phyloP scores from a whole-genome alignment of 2,797 vertebrate genomes.

The Denticeps clupeoides region DNA sequence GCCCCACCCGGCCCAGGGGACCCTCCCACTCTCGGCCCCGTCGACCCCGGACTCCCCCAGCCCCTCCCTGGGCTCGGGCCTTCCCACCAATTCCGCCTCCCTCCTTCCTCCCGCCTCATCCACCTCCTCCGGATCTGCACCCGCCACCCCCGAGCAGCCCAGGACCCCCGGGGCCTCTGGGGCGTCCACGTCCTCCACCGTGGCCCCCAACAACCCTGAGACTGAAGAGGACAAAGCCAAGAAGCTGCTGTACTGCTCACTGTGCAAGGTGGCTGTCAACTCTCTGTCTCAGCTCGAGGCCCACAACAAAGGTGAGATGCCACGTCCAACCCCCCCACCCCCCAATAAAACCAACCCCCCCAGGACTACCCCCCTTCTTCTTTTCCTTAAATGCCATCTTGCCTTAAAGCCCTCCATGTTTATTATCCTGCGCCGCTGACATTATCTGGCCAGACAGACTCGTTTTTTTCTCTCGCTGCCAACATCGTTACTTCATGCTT shows the following conservation, averaged over 20 bases:
- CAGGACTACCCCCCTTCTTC: neutral
- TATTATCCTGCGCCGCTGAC: neutral
- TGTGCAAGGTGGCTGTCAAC: slow-evolving; percentile 91
- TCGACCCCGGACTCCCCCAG: slow-evolving; percentile 48
- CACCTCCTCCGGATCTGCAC: slow-evolving; percentile 33
- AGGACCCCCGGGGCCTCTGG: slow-evolving; percentile 24
- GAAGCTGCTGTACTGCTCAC: slow-evolving; percentile 80
- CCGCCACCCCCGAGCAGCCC: slow-evolving; percentile 43
- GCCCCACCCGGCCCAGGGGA: slow-evolving; percentile 38
- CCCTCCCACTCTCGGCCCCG: slow-evolving; percentile 43
- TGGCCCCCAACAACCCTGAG: slow-evolving; percentile 49
- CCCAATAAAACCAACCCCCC: neutral
- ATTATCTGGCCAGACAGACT: neutral
- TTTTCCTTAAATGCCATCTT: neutral
- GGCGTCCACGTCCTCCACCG: slow-evolving; percentile 27
- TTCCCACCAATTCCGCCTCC: slow-evolving; percentile 38
- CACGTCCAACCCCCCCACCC: no score
- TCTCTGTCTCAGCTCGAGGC: slow-evolving; percentile 84
- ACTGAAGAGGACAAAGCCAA: slow-evolving; percentile 82
- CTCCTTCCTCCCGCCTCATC: slow-evolving; percentile 33
- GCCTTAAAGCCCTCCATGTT: neutral
- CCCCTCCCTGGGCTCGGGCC: slow-evolving; percentile 41
- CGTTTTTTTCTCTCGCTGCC: no score
- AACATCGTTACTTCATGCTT: neutral
- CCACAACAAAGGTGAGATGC: slow-evolving; percentile 78